Conservation (phyloP, 1,140 invertebrate genomes). For the Neodiprion lecontei region DNA sequence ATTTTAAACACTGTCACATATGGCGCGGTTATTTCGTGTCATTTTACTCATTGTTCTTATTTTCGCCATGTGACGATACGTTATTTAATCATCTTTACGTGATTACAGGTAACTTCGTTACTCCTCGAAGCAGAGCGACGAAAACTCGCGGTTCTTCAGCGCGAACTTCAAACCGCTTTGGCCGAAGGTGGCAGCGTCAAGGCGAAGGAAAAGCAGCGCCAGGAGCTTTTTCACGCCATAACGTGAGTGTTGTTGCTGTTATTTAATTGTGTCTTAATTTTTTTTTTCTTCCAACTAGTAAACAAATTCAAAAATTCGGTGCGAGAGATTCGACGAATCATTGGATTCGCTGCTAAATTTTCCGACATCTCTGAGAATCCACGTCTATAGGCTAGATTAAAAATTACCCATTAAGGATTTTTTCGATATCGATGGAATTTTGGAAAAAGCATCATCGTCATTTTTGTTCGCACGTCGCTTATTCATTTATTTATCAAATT, state of each 20-base stretch:
- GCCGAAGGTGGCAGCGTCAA: conserved; percentile 71
- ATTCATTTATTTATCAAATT: too few species aligned
- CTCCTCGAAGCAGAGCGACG: conserved; percentile 72
- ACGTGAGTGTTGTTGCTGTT: conserved; percentile 63
- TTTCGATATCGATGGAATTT: not conserved
- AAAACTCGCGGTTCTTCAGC: conserved; percentile 71
- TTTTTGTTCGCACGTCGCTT: too few species aligned
- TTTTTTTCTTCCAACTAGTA: not conserved
- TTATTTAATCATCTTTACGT: conserved; percentile 17
- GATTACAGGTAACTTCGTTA: conserved; percentile 71
- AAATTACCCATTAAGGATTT: not conserved
- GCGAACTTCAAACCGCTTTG: conserved; percentile 69
- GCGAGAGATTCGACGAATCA: not conserved
- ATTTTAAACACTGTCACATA: too few species aligned
- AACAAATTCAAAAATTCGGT: not conserved
- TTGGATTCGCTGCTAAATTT: not conserved
- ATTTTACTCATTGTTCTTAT: too few species aligned
- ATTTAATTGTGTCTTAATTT: not conserved
- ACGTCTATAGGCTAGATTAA: too few species aligned
- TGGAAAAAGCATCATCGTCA: too few species aligned
- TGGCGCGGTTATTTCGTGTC: too few species aligned
- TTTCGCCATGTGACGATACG: not conserved
- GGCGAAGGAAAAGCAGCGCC: conserved; percentile 73
- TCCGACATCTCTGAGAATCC: not conserved
- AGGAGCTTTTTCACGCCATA: conserved; percentile 71